phyloP scores from a whole-genome alignment of 2,888 invertebrate species.

The Clivina fossor region DNA sequence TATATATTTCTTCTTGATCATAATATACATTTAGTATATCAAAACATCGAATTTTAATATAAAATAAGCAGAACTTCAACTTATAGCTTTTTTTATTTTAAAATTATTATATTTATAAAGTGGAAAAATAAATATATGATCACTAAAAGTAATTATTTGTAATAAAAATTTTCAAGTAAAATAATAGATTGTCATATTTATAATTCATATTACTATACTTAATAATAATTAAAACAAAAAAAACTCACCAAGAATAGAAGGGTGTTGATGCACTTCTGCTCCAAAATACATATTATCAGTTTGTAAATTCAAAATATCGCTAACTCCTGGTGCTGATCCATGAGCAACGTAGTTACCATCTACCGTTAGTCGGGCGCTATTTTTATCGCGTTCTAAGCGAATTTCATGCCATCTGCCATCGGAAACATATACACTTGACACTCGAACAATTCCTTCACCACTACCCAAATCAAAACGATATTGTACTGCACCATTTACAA shows the following conservation, averaged over 20 bases:
- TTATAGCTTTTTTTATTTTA: too few relatives aligned
- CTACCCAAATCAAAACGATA: conserved; percentile 92
- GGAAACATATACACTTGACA: conserved; percentile 73
- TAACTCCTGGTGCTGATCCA: conserved; percentile 78
- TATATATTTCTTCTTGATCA: too few relatives aligned
- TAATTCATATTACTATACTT: too few relatives aligned
- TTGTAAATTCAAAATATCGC: conserved; percentile 82
- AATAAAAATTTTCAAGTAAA: too few relatives aligned
- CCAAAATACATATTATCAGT: conserved; percentile 82
- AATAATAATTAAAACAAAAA: too few relatives aligned
- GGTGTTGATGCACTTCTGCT: conserved; percentile 77
- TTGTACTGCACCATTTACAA: conserved; percentile 81
- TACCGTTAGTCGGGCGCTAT: conserved; percentile 74
- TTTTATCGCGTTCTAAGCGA: conserved; percentile 78
- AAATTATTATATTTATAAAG: too few relatives aligned
- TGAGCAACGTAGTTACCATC: conserved; percentile 74
- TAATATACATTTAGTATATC: too few relatives aligned
- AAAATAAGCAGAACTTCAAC: too few relatives aligned
- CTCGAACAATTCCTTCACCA: conserved; percentile 82
- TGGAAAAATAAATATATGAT: too few relatives aligned
- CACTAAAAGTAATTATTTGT: too few relatives aligned
- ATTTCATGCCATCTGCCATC: conserved; percentile 85
- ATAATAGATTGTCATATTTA: too few relatives aligned
- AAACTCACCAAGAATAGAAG: conserved; percentile 61
- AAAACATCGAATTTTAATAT: too few relatives aligned